Conservation (phyloP, 2,888 invertebrate genomes). For the Platycnemis pennipes region DNA sequence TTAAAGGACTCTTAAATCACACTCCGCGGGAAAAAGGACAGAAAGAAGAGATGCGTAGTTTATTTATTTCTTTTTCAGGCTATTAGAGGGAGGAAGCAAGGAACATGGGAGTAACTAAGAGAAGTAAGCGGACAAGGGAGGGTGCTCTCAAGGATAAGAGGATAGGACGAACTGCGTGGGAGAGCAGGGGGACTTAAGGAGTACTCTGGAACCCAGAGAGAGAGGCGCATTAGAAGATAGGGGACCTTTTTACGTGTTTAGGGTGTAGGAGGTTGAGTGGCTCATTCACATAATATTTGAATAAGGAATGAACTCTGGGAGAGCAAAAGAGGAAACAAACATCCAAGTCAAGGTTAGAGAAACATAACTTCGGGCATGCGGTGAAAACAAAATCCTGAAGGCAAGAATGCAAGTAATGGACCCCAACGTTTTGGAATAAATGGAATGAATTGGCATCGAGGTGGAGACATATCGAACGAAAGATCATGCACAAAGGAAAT, state of each 20-base stretch:
- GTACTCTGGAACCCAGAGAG: background rate
- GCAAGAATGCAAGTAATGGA: too few species aligned
- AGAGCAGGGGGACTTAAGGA: background rate
- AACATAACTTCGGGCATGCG: too few species aligned
- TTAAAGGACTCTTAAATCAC: slow-evolving; percentile 2
- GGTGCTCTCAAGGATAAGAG: slow-evolving; percentile 12
- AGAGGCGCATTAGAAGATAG: background rate
- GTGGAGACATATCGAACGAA: too few species aligned
- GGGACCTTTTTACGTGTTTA: background rate
- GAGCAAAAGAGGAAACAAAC: too few species aligned
- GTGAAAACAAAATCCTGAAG: too few species aligned
- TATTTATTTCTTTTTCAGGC: background rate
- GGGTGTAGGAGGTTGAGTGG: background rate
- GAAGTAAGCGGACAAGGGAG: background rate
- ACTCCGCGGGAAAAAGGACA: background rate
- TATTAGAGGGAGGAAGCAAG: background rate
- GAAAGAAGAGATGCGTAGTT: background rate
- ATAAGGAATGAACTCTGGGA: background rate
- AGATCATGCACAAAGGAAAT: too few species aligned
- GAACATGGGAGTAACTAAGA: background rate
- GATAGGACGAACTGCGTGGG: background rate
- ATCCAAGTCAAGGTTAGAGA: too few species aligned
- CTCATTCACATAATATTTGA: background rate
- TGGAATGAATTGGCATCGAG: too few species aligned
- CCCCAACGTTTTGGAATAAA: too few species aligned